Evolutionary conservation across 2,113 vertebrate genomes (phyloP).

Genomic region (Nicator chloris): DNA sequence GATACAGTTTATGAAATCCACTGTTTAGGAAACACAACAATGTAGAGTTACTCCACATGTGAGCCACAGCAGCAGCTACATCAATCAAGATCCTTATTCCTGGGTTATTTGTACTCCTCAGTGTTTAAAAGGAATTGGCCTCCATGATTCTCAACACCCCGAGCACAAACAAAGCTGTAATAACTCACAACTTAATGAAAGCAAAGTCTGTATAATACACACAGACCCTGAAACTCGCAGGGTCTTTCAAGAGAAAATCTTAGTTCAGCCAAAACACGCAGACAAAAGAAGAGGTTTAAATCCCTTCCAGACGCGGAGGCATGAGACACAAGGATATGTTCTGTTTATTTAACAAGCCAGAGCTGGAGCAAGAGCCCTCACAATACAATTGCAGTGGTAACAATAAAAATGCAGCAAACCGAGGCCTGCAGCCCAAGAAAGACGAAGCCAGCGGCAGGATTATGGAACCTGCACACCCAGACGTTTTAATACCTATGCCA

Average conservation of each 20-base stretch:
- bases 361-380: slow-evolving; percentile 16
- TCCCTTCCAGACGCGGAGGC: slow-evolving; percentile 2
- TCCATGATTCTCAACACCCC: background rate
- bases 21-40: slow-evolving; percentile 1
- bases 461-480: slow-evolving; percentile 45
- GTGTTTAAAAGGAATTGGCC: background rate
- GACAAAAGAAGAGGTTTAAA: slow-evolving; percentile 56
- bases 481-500: slow-evolving; percentile 56
- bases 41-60: background rate
- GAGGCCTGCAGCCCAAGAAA: slow-evolving; percentile 8
- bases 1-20: background rate
- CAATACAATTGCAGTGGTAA: slow-evolving; percentile 53
- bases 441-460: background rate
- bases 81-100: background rate
- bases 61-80: background rate
- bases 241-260: slow-evolving; percentile 49
- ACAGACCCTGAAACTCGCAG: background rate
- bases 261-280: slow-evolving; percentile 36
- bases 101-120: background rate
- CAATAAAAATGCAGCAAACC: slow-evolving; percentile 46
- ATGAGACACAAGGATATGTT: slow-evolving; percentile 46
- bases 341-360: slow-evolving; percentile 54
- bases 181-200: slow-evolving; percentile 39
- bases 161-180: slow-evolving; percentile 40
- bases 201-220: slow-evolving; percentile 11